phyloP scores from a whole-genome alignment of 2,113 vertebrate species.

The Lonchura striata region DNA sequence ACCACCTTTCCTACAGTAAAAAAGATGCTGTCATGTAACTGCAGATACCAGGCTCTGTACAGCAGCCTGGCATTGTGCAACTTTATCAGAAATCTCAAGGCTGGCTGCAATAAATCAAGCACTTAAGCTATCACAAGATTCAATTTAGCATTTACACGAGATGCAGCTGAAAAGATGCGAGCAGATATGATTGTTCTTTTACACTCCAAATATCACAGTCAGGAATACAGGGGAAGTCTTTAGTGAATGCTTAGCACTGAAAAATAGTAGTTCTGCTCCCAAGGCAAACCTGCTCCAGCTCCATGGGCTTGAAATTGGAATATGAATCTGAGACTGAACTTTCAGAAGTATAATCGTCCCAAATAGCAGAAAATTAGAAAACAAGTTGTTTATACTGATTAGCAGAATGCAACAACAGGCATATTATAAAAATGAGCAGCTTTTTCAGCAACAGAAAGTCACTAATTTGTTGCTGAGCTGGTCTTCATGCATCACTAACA shows the following conservation, averaged over 20 bases:
- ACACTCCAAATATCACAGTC: neutral
- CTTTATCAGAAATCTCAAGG: neutral
- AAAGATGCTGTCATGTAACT: neutral
- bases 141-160: neutral
- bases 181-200: neutral
- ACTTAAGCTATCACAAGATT: neutral
- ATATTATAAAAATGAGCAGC: neutral
- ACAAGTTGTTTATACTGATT: neutral
- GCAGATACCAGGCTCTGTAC: neutral
- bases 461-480: neutral
- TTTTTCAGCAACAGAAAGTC: neutral
- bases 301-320: neutral
- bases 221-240: neutral
- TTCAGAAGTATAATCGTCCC: neutral
- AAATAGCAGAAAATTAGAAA: neutral
- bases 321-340: neutral
- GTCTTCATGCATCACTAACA: neutral
- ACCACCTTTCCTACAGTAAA: neutral
- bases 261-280: neutral
- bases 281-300: neutral
- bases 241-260: neutral
- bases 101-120: neutral
- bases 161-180: neutral
- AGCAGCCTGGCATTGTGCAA: neutral
- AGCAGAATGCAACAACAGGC: neutral